Conservation (phyloP, 2,113 vertebrate genomes). For the Brienomyrus brachyistius region DNA sequence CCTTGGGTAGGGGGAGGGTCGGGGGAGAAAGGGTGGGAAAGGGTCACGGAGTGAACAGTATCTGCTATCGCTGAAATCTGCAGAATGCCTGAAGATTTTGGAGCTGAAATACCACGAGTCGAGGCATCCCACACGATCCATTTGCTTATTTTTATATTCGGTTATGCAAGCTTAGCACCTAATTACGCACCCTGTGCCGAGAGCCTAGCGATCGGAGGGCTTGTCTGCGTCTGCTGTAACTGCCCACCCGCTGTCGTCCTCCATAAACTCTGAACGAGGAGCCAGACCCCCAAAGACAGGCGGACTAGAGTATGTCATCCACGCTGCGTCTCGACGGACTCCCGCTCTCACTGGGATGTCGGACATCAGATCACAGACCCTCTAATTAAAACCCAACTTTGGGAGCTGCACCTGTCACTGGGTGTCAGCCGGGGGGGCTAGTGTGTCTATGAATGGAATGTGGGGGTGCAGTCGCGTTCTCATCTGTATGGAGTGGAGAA, state of each 20-base stretch:
- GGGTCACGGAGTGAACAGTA: background rate
- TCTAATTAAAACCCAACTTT: slow-evolving; percentile 29
- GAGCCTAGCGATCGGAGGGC: background rate
- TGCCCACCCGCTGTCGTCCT: background rate
- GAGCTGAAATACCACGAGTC: slow-evolving; percentile 49
- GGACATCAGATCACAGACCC: slow-evolving; percentile 18
- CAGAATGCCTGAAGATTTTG: slow-evolving; percentile 30
- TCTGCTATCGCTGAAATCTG: slow-evolving; percentile 21
- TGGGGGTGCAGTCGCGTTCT: background rate
- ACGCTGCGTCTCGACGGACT: no score
- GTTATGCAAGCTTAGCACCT: background rate
- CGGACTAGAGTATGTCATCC: background rate
- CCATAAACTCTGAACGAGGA: background rate
- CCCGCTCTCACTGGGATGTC: background rate
- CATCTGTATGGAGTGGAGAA: background rate
- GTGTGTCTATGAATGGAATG: slow-evolving; percentile 46
- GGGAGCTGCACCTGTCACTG: slow-evolving; percentile 33
- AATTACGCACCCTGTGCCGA: background rate
- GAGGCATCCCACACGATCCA: slow-evolving; percentile 13
- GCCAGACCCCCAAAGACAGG: background rate
- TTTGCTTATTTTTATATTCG: background rate
- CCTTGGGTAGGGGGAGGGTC: background rate
- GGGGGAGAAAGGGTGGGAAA: background rate
- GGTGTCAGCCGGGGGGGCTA: slow-evolving; percentile 16
- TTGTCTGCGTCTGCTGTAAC: background rate